Evolutionary conservation across 2,888 invertebrate genomes (phyloP), one percentile per base, ranked within the genome.

Genomic region (Embidobia sp.): DNA sequence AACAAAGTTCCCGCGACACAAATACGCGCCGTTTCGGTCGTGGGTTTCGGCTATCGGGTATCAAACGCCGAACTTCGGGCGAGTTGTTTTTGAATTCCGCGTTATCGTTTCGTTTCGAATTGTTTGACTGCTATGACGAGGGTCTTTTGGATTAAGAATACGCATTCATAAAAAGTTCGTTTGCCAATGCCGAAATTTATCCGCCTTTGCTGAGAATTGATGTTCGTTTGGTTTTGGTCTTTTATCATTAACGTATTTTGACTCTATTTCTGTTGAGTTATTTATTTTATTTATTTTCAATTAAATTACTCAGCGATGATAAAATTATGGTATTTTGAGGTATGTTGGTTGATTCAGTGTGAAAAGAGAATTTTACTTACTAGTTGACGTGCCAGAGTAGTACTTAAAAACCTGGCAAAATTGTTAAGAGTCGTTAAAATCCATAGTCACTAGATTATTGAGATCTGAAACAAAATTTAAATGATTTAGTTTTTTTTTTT

Each of bases 1-100:
- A 70, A 70, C 66, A 63, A 64, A 76, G 49, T 70, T 69, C 27
- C 29, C 27, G 44, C 57, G 31, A 31, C 66, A n/a, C n/a, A n/a
- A n/a, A n/a, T 1, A 13, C 8, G 11, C 44, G 15, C 70, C 26
- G 31, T n/a, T n/a, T n/a, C n/a, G n/a, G n/a, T n/a, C n/a, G n/a
- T n/a, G n/a, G n/a, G n/a, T n/a, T n/a, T n/a, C 40, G 49, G 33
- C 44, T 46, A 66, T 66, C 61, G 66, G 46, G 31, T 46, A 67
- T 59, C 61, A 67, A 48, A 55, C 33, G 46, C 11, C 19, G 22
- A 74, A 61, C 35, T 61, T 55, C 35, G 18, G 15, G 0, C 44
- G 27, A 46, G n/a, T n/a, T n/a, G n/a, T n/a, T 57, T 57, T 53
- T 35, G 22, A 13, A 57, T 73, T 59, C 63, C 29, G 16, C 29